Conservation (phyloP, 2,113 vertebrate species). For the Fulmarus glacialis region DNA sequence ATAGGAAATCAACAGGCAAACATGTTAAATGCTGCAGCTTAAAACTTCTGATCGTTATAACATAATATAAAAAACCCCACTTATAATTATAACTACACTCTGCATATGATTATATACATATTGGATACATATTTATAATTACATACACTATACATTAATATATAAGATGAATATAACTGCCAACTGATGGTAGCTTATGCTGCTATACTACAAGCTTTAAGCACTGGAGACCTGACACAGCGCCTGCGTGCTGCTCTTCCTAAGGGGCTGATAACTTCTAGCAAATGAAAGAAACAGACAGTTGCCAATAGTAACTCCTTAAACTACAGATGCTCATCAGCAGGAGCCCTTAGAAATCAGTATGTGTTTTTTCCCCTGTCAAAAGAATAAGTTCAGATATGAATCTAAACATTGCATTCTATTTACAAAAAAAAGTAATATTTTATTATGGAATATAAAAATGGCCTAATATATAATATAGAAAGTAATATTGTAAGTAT, state of each 20-base stretch:
- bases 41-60: not conserved
- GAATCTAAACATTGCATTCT: not conserved
- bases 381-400: not conserved
- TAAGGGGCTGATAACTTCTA: not conserved
- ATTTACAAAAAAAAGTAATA: not conserved
- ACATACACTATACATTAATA: not conserved
- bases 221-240: not conserved
- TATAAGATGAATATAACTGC: not conserved
- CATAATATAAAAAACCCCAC: not conserved
- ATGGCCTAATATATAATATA: not conserved
- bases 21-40: not conserved
- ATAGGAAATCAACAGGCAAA: not conserved
- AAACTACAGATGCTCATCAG: not conserved
- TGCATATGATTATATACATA: not conserved
- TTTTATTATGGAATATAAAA: not conserved
- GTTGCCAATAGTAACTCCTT: not conserved
- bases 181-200: not conserved
- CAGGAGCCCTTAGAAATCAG: not conserved
- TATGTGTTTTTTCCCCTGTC: not conserved
- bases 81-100: not conserved
- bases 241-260: not conserved
- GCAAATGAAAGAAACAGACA: not conserved
- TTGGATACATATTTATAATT: not conserved
- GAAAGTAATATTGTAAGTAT: not conserved
- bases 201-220: not conserved